Evolutionary conservation across 2,113 vertebrate species (phyloP).

Genomic region (Micromys minutus): DNA sequence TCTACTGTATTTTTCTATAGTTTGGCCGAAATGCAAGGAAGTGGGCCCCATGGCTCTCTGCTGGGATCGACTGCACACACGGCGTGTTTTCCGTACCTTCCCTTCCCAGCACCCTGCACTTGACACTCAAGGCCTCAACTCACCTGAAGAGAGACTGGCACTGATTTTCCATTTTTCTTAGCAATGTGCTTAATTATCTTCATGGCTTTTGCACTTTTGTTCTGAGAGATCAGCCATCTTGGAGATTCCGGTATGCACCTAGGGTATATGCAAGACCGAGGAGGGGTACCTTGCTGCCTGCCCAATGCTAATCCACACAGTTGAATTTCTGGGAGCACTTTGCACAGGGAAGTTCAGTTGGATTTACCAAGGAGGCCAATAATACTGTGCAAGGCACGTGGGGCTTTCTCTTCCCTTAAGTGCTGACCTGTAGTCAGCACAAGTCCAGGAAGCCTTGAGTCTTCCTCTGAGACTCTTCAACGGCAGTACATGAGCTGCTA

Average conservation of each 20-base stretch:
- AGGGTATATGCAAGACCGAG: not conserved
- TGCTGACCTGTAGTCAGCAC: not conserved
- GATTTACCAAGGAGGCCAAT: not conserved
- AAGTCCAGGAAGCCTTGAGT: not conserved
- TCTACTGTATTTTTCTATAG: not conserved
- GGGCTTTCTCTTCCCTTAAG: not conserved
- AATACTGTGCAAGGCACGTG: rapidly evolving
- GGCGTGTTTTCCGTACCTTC: not conserved
- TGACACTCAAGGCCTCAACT: conserved; percentile 11
- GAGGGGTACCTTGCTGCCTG: not conserved
- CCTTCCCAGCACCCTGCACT: not conserved
- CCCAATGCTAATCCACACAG: rapidly evolving
- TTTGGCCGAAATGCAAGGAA: not conserved
- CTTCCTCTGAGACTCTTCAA: not conserved
- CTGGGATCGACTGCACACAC: rapidly evolving
- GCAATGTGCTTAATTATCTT: conserved; percentile 83
- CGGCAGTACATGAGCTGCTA: not conserved
- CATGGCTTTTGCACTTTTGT: conserved; percentile 83
- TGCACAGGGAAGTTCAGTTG: not conserved
- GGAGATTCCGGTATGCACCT: conserved; percentile 89
- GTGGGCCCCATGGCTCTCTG: rapidly evolving
- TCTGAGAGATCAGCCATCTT: conserved; percentile 88
- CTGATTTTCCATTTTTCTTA: conserved; percentile 84
- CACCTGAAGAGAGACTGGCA: conserved; percentile 84
- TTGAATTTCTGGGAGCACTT: not conserved